Conservation (phyloP, 2,797 vertebrate species). For the Hozukius guyotensis region DNA sequence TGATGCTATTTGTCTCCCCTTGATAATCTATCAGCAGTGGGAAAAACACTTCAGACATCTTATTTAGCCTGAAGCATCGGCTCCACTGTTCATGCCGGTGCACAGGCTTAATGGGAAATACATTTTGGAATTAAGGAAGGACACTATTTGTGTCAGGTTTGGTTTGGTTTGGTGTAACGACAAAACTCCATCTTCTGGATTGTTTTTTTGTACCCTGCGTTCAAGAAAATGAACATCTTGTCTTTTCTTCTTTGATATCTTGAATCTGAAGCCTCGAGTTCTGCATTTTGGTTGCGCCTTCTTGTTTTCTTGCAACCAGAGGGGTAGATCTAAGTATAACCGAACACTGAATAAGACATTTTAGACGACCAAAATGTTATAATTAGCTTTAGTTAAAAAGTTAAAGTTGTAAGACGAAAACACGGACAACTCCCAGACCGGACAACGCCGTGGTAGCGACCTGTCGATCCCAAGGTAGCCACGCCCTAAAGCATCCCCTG, state of each 20-base stretch:
- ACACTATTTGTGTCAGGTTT: slow-evolving; percentile 3
- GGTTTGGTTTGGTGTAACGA: slow-evolving; percentile 4
- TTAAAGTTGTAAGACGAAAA: no score
- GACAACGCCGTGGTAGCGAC: no score
- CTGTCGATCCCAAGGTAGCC: no score
- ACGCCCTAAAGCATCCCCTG: no score
- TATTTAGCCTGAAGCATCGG: slow-evolving; percentile 1
- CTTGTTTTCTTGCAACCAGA: no score
- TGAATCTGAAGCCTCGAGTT: neutral
- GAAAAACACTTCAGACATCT: slow-evolving; percentile 29
- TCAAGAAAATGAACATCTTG: neutral
- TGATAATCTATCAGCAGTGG: slow-evolving; percentile 1
- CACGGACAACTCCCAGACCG: no score
- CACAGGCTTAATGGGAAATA: slow-evolving; percentile 9
- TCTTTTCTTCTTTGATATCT: neutral
- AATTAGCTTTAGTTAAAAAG: no score
- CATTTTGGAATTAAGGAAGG: slow-evolving; percentile 2
- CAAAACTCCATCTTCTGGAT: neutral
- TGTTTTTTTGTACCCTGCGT: neutral
- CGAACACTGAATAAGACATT: no score
- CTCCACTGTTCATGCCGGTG: neutral
- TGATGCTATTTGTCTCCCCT: slow-evolving; percentile 15
- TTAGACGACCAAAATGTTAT: no score
- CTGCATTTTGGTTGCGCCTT: no score
- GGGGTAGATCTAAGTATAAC: no score